phyloP scores from a whole-genome alignment of 2,888 invertebrate species.

The Microdon myrmicae region DNA sequence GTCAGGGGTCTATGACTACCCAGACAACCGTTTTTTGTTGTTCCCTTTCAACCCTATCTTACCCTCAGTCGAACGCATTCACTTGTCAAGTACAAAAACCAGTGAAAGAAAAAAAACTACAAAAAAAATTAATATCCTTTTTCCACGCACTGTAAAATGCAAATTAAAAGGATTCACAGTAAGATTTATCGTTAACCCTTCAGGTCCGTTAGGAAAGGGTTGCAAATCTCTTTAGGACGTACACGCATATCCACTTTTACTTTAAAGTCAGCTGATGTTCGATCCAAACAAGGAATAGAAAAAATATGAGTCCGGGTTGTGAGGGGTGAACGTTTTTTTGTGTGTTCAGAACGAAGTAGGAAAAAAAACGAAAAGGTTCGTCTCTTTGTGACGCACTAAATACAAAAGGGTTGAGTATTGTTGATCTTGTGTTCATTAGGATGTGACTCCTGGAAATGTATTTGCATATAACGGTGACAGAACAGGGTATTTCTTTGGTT shows the following conservation, averaged over 20 bases:
- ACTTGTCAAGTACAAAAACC: slow-evolving; percentile 63
- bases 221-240: slow-evolving; percentile 58
- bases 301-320: slow-evolving; percentile 5
- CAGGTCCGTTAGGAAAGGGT: slow-evolving; percentile 58
- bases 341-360: not conserved
- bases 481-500: slow-evolving; percentile 17
- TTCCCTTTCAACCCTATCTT: slow-evolving; percentile 29
- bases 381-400: slow-evolving; percentile 5
- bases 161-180: slow-evolving; percentile 61
- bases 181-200: slow-evolving; percentile 52
- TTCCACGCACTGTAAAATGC: slow-evolving; percentile 57
- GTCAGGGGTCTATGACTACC: slow-evolving; percentile 52
- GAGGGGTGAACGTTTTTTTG: slow-evolving; percentile 45
- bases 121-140: slow-evolving; percentile 49
- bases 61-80: slow-evolving; percentile 58
- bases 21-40: slow-evolving; percentile 55
- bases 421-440: slow-evolving; percentile 27
- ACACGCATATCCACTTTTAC: slow-evolving; percentile 51
- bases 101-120: slow-evolving; percentile 7
- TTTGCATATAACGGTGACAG: slow-evolving; percentile 34
- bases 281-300: slow-evolving; percentile 16
- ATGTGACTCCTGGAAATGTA: slow-evolving; percentile 30
- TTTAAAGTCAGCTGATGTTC: slow-evolving; percentile 38
- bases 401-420: slow-evolving; percentile 39
- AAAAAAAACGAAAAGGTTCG: slow-evolving; percentile 6